Evolutionary conservation across 1,140 invertebrate species (phyloP).

Genomic region (Hyles vespertilio): DNA sequence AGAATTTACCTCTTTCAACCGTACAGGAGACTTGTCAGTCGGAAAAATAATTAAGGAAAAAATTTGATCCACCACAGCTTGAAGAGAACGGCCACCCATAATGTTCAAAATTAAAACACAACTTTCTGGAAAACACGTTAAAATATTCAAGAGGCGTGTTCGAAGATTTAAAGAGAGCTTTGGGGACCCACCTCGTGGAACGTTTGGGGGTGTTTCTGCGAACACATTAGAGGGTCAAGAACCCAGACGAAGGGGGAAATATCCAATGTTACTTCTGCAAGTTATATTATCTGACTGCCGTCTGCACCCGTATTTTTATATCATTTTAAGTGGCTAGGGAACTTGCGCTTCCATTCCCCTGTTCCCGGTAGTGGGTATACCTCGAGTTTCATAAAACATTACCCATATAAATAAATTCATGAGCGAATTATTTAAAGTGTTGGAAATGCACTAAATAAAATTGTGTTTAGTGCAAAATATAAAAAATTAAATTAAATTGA

Average conservation of each 20-base stretch:
- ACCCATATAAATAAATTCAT: too few relatives aligned
- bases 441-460: too few relatives aligned
- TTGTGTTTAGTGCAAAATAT: too few relatives aligned
- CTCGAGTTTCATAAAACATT: too few relatives aligned
- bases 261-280: slow-evolving; percentile 4
- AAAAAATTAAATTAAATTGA: too few relatives aligned
- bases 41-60: too few relatives aligned
- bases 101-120: slow-evolving; percentile 1
- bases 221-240: slow-evolving; percentile 25
- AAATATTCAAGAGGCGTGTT: slow-evolving; percentile 14
- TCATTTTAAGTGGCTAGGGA: not conserved
- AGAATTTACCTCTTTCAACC: too few relatives aligned
- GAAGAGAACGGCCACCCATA: not conserved
- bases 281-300: slow-evolving; percentile 2
- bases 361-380: too few relatives aligned
- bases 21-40: too few relatives aligned
- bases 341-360: not conserved
- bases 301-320: slow-evolving; percentile 1
- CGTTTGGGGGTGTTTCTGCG: slow-evolving; percentile 6
- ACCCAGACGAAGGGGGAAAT: slow-evolving; percentile 28
- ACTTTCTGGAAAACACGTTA: slow-evolving; percentile 2
- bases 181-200: slow-evolving; percentile 7
- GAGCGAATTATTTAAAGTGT: too few relatives aligned
- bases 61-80: too few relatives aligned
- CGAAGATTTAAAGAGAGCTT: slow-evolving; percentile 14